Base-by-base conservation (phyloP, 2,113 vertebrate genomes). In the Lycocorax pyrrhopterus region DNA sequence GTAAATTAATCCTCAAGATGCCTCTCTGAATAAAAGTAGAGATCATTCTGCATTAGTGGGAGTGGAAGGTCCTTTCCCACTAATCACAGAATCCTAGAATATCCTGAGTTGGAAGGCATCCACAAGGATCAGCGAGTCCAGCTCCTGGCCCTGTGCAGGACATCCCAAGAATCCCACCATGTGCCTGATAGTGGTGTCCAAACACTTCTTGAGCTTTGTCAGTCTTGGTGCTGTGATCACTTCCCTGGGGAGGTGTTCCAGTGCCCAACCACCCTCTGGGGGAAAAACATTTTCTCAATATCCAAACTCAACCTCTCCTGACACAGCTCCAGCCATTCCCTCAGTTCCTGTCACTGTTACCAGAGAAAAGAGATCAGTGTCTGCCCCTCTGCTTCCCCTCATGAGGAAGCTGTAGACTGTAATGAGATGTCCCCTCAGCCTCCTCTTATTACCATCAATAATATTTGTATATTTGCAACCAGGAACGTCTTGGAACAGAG, bases 261-360 rank as follows among this genome's bases (percentile, higher is more conserved):
- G 32, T 11, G 17, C 12, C 47, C 41, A 55, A 0, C 0, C 20
- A 53, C 14, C 1, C 7, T 32, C 47, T 55, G 14, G 17, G 33
- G 8, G 8, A 69, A 68, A 14, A 83, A 35, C 13, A 7, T 4
- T 41, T 62, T 27, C 21, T 18, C 14, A 30, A 15, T 52, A 27
- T 22, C 25, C 53, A 68, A 1, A 12, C n/a, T 62, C 10, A 76
- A 18, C 21, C 8, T 49, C 14, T 19, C 17, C 25, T 55, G 21
- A 16, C 26, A 16, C n/a, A 35, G 41, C 12, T 69, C 32, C n/a
- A 47, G 14, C 25, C n/a, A 7, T 55, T 55, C 12, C n/a, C 7
- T n/a, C 43, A 41, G 35, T 4, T 62, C 35, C n/a, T 68, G 18
- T 19, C 55, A 6, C 30, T 69, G 26, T 47, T 16, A 55, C 25